These are phyloP conservation scores for Popillia japonica DNA, from an alignment of 1,140 invertebrate genomes.

Conservation along the genomic window DNA sequence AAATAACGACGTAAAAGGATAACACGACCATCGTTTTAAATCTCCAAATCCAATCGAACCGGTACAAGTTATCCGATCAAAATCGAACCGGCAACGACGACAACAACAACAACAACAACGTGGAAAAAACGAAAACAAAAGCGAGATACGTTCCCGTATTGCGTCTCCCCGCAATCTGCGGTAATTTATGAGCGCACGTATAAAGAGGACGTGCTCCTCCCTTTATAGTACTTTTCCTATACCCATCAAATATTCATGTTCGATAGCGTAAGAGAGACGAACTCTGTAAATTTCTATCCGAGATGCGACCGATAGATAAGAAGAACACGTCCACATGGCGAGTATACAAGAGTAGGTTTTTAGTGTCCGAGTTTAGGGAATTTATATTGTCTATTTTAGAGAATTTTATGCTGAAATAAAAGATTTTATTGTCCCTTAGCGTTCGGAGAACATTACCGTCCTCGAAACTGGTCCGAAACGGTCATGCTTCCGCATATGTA, in stretches of 20 bases:
- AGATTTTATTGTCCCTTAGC: slow-evolving; percentile 29
- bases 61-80: not conserved
- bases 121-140: not conserved
- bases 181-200: slow-evolving; percentile 18
- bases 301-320: not conserved
- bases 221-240: not conserved
- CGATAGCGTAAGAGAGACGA: not conserved
- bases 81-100: too few species aligned
- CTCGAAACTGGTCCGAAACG: not conserved
- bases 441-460: not conserved
- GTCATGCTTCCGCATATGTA: not conserved
- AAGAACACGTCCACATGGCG: not conserved
- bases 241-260: slow-evolving; percentile 27
- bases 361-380: slow-evolving; percentile 20
- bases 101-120: too few species aligned
- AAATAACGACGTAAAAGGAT: slow-evolving; percentile 12
- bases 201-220: not conserved
- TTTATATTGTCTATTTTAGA: slow-evolving; percentile 32
- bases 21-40: not conserved
- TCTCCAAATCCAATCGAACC: not conserved
- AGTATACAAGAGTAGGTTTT: not conserved
- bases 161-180: not conserved
- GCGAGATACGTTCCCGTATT: not conserved
- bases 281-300: not conserved
- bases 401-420: slow-evolving; percentile 33